Conservation (phyloP, 2,888 invertebrate genomes). For the Eurytoma adleriae region DNA sequence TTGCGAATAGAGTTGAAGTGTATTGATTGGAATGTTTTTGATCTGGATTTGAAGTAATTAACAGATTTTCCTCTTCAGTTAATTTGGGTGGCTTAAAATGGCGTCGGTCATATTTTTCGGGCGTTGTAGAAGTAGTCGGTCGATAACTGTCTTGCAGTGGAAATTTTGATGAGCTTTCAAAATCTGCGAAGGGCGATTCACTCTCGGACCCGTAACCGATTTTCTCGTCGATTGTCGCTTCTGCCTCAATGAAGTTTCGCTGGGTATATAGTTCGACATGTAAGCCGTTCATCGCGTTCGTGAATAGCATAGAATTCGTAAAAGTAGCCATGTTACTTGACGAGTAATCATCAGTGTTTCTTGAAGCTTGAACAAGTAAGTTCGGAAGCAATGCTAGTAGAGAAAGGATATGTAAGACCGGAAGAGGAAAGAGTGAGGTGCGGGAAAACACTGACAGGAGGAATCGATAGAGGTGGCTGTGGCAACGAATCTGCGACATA, state of each 20-base stretch:
- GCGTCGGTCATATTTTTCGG: conserved; percentile 70
- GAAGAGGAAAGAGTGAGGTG: conserved; percentile 56
- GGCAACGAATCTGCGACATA: conserved; percentile 71
- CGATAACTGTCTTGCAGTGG: conserved; percentile 65
- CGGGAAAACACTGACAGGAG: conserved; percentile 60
- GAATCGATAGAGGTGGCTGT: conserved; percentile 68
- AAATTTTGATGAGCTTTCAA: conserved; percentile 68
- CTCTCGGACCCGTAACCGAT: conserved; percentile 12
- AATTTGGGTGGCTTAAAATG: conserved; percentile 69
- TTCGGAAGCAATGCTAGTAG: too few relatives aligned
- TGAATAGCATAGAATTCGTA: too few relatives aligned
- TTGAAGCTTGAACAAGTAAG: too few relatives aligned
- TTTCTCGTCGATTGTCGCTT: too few relatives aligned
- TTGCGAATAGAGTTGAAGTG: conserved; percentile 51
- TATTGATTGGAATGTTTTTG: too few relatives aligned
- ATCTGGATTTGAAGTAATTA: too few relatives aligned
- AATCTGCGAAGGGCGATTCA: conserved; percentile 65
- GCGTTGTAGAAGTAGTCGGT: conserved; percentile 52
- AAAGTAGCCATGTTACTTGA: too few relatives aligned
- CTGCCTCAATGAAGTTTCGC: too few relatives aligned
- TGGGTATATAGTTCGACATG: too few relatives aligned
- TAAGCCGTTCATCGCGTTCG: too few relatives aligned
- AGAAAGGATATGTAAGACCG: neutral
- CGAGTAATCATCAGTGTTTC: too few relatives aligned
- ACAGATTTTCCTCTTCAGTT: conserved; percentile 42